Percentiles rank a stretch among this genome's conserved stretches.
Evolutionary conservation across 2,888 invertebrate genomes (phyloP).

Genomic region (Xylota segnis): DNA sequence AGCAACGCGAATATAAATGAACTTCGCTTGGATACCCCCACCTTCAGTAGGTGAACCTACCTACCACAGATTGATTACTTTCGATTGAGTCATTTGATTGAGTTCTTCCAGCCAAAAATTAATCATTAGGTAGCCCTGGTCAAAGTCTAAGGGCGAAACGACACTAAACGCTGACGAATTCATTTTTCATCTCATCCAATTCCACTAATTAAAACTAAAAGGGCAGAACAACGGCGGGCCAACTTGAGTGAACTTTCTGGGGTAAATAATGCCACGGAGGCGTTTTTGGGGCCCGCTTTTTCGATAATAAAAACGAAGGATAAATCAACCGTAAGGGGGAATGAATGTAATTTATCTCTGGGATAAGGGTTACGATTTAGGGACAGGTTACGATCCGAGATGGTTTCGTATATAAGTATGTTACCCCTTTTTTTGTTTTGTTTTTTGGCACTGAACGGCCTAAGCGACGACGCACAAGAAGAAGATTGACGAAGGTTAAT

Average conservation of each 20-base stretch:
- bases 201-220: slow-evolving; percentile 42
- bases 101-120: slow-evolving; percentile 31
- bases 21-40: slow-evolving; percentile 35
- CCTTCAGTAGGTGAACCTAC: too few species aligned
- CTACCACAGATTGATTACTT: slow-evolving; percentile 58
- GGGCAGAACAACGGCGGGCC: not conserved
- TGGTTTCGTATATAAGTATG: slow-evolving; percentile 13
- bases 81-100: slow-evolving; percentile 50
- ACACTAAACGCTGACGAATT: slow-evolving; percentile 3
- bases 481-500: slow-evolving; percentile 68
- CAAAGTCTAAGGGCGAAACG: not conserved
- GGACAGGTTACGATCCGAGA: slow-evolving; percentile 38
- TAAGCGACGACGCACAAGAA: slow-evolving; percentile 7
- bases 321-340: slow-evolving; percentile 67
- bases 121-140: slow-evolving; percentile 34
- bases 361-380: slow-evolving; percentile 49
- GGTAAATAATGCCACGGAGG: not conserved
- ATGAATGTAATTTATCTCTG: slow-evolving; percentile 68
- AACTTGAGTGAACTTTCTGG: not conserved
- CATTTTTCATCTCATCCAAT: slow-evolving; percentile 61
- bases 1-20: slow-evolving; percentile 65
- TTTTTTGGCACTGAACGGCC: slow-evolving; percentile 16
- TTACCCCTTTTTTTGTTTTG: slow-evolving; percentile 19
- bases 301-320: slow-evolving; percentile 21
- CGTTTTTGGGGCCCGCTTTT: slow-evolving; percentile 9